Evolutionary conservation across 2,797 vertebrate genomes (phyloP).

Genomic region (Psittacula derbiana): DNA sequence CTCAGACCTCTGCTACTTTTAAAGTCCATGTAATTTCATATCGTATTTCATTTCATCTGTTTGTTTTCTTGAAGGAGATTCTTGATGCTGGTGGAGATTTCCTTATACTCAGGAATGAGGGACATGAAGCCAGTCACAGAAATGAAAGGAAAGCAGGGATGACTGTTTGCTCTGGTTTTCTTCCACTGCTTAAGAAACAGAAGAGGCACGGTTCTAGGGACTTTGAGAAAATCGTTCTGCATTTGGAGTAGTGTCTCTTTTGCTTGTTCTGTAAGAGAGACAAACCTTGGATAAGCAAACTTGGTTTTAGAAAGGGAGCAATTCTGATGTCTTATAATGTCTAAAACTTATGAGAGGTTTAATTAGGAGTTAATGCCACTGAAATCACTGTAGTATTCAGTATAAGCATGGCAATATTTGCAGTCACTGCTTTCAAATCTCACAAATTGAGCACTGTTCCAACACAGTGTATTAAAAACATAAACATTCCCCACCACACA

Average conservation of each 20-base stretch:
- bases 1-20: neutral
- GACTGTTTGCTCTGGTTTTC: neutral
- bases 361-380: neutral
- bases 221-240: neutral
- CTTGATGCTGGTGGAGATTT: neutral
- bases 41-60: neutral
- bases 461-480: neutral
- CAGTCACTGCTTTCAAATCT: neutral
- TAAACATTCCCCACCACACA: constrained; percentile 6
- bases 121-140: neutral
- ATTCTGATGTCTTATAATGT: neutral
- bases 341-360: neutral
- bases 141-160: neutral
- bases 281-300: neutral
- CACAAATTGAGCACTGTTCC: neutral
- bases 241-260: neutral
- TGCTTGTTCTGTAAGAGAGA: neutral
- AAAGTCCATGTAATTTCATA: neutral
- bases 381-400: neutral
- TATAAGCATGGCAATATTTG: neutral
- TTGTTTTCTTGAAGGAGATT: neutral
- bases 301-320: neutral
- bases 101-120: neutral
- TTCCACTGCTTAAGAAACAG: neutral
- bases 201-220: neutral